Percentiles rank a stretch among this genome's conserved stretches.
Evolutionary conservation across 1,140 invertebrate genomes (phyloP).

Genomic region (Hycleus cichorii): DNA sequence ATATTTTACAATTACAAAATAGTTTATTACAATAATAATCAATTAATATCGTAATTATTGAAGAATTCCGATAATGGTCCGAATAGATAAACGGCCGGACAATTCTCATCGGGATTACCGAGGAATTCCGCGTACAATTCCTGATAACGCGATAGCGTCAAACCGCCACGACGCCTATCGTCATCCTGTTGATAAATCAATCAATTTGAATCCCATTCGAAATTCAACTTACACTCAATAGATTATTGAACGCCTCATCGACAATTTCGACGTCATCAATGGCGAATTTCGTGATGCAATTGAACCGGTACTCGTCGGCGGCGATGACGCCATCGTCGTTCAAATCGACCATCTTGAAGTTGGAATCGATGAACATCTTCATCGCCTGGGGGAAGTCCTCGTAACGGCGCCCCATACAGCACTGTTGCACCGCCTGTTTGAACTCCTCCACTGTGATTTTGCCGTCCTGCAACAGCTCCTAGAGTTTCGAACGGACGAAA

Average conservation of each 20-base stretch:
- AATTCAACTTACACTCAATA: slow-evolving; percentile 60
- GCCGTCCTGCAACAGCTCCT: slow-evolving; percentile 58
- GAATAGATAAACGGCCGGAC: slow-evolving; percentile 66
- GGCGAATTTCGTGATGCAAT: slow-evolving; percentile 70
- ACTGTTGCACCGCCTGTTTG: slow-evolving; percentile 70
- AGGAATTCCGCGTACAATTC: slow-evolving; percentile 76
- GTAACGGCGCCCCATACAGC: slow-evolving; percentile 68
- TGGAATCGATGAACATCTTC: slow-evolving; percentile 75
- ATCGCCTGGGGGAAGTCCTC: slow-evolving; percentile 72
- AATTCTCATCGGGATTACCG: slow-evolving; percentile 65
- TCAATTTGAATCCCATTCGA: not conserved
- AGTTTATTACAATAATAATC: no score
- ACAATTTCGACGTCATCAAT: slow-evolving; percentile 65
- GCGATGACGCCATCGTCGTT: slow-evolving; percentile 71
- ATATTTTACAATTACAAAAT: no score
- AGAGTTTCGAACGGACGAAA: not conserved
- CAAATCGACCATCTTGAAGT: slow-evolving; percentile 72
- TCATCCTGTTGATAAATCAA: slow-evolving; percentile 55
- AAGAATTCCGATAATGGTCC: slow-evolving; percentile 54
- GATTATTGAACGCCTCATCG: slow-evolving; percentile 67
- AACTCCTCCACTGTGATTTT: slow-evolving; percentile 74
- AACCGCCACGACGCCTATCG: slow-evolving; percentile 66
- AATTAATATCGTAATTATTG: not conserved
- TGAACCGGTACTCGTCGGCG: slow-evolving; percentile 73
- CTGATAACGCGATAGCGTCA: slow-evolving; percentile 68